These are phyloP conservation scores for Gasterosteus nipponicus DNA, from an alignment of 2,113 vertebrate genomes.

Conservation along the genomic window DNA sequence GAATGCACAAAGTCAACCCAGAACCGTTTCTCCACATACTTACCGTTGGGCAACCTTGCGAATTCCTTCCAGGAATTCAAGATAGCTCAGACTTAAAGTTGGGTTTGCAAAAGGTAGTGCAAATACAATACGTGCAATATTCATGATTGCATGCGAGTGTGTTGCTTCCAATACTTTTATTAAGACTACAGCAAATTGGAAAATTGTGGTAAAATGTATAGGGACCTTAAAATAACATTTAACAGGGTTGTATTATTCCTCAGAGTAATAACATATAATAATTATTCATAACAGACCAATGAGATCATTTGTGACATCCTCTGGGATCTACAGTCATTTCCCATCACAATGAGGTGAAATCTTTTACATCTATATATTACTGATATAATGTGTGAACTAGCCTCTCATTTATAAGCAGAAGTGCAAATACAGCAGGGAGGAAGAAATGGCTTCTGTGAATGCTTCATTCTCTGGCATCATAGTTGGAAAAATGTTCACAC, in stretches of 20 bases:
- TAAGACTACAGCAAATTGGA: background rate
- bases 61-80: background rate
- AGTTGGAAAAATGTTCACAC: slow-evolving; percentile 30
- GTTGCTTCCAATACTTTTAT: background rate
- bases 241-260: background rate
- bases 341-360: background rate
- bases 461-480: slow-evolving; percentile 14
- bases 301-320: background rate
- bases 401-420: background rate
- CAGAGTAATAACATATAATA: background rate
- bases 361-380: background rate
- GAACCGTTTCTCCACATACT: background rate
- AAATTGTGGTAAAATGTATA: background rate
- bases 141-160: background rate
- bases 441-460: slow-evolving; percentile 7
- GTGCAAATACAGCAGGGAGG: slow-evolving; percentile 7
- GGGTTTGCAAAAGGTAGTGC: background rate
- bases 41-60: background rate
- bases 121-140: background rate
- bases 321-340: background rate
- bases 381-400: background rate
- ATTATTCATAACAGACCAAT: background rate
- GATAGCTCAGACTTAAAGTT: background rate
- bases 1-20: background rate
- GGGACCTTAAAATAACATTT: background rate